phyloP scores from a whole-genome alignment of 2,888 invertebrate species.

The Oxyscelio sp. region DNA sequence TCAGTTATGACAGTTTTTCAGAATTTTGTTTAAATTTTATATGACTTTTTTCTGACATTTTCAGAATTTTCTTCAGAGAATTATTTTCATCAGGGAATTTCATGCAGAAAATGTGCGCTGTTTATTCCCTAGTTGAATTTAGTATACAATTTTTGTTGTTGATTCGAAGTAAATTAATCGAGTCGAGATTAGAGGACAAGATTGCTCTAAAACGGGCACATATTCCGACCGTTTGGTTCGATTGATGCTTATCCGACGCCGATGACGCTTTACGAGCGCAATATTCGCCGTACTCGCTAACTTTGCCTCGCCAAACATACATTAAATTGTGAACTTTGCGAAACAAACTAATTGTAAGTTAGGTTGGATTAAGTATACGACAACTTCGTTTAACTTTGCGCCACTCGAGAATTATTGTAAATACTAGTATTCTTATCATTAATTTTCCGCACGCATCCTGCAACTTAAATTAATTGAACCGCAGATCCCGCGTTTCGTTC shows the following conservation, averaged over 20 bases:
- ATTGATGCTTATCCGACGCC: slow-evolving; percentile 51
- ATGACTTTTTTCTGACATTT: too few species aligned
- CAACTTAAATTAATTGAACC: slow-evolving; percentile 18
- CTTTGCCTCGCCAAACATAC: slow-evolving; percentile 46
- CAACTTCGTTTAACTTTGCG: slow-evolving; percentile 47
- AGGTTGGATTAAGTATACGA: slow-evolving; percentile 39
- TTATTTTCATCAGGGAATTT: too few species aligned
- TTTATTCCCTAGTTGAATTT: too few species aligned
- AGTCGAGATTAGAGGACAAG: too few species aligned
- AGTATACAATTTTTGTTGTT: too few species aligned
- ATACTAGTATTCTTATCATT: slow-evolving; percentile 49
- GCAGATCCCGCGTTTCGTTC: too few species aligned
- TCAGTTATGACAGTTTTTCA: too few species aligned
- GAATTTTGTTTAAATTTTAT: too few species aligned
- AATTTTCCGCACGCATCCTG: slow-evolving; percentile 37
- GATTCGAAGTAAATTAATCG: too few species aligned
- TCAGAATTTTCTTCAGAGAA: too few species aligned
- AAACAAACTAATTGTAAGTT: slow-evolving; percentile 60
- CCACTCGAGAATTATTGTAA: slow-evolving; percentile 51
- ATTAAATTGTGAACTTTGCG: slow-evolving; percentile 59
- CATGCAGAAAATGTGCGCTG: too few species aligned
- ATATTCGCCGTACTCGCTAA: slow-evolving; percentile 42
- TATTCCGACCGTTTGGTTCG: slow-evolving; percentile 18
- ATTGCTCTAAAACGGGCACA: slow-evolving; percentile 37
- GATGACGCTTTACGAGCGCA: slow-evolving; percentile 45